Percentiles rank a stretch among this genome's conserved stretches.
phyloP scores from a whole-genome alignment of 1,140 invertebrate genomes.

The Mactra quadrangularis region DNA sequence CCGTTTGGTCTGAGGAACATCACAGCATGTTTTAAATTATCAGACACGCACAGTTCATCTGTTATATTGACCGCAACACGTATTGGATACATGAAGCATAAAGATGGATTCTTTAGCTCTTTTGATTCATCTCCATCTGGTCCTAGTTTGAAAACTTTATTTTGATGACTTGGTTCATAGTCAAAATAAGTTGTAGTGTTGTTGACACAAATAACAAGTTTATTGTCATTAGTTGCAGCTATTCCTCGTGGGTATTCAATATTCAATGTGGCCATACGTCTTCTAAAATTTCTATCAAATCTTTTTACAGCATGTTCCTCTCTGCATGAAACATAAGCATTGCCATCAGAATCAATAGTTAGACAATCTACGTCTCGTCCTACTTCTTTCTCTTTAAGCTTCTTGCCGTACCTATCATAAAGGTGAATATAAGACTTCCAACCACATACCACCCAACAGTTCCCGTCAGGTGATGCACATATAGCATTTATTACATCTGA shows the following conservation, averaged over 20 bases:
- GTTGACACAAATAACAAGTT: conserved; percentile 60
- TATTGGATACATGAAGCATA: conserved; percentile 67
- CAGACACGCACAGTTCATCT: conserved; percentile 68
- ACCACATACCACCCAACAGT: conserved; percentile 59
- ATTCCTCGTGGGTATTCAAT: conserved; percentile 62
- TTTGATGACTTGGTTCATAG: conserved; percentile 58
- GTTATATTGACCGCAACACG: conserved; percentile 63
- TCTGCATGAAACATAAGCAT: conserved; percentile 62
- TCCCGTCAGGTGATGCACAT: conserved; percentile 59
- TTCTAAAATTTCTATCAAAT: conserved; percentile 55
- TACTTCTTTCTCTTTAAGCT: conserved; percentile 34
- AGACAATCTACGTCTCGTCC: conserved; percentile 65
- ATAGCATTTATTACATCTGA: conserved; percentile 65
- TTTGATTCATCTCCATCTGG: conserved; percentile 57
- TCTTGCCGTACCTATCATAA: conserved; percentile 50
- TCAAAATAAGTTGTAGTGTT: conserved; percentile 63
- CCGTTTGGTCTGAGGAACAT: conserved; percentile 64
- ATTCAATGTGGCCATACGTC: conserved; percentile 58
- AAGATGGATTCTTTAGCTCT: conserved; percentile 46
- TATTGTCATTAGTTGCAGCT: conserved; percentile 43
- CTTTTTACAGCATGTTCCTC: conserved; percentile 64
- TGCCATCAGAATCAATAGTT: conserved; percentile 53
- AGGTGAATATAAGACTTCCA: conserved; percentile 62
- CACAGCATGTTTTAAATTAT: conserved; percentile 62
- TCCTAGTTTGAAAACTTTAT: conserved; percentile 59